Conservation (phyloP, 2,113 vertebrate species). For the Coryphaenoides rupestris region DNA sequence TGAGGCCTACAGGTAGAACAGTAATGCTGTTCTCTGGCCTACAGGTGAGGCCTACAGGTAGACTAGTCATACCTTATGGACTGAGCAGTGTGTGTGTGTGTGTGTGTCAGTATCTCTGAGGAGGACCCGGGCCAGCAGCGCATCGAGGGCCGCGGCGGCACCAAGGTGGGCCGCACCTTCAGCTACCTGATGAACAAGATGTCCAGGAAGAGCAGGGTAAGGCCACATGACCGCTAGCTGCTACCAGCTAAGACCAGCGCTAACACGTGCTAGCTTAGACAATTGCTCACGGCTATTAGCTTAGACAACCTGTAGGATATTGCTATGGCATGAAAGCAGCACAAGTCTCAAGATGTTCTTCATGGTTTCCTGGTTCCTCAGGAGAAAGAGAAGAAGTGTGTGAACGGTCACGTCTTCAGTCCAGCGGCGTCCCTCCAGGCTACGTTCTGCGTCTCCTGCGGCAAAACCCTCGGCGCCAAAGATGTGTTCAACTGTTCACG, state of each 20-base stretch:
- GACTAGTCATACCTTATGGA: too few relatives aligned
- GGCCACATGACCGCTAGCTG: constrained; percentile 9
- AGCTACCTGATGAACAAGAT: constrained; percentile 99
- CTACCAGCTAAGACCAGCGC: not conserved
- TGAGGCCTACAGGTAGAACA: too few relatives aligned
- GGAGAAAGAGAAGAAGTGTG: constrained; percentile 66
- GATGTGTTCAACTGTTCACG: constrained; percentile 85
- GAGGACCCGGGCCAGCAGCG: constrained; percentile 79
- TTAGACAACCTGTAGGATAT: constrained; percentile 74
- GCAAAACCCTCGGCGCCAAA: constrained; percentile 81
- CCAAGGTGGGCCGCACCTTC: constrained; percentile 96
- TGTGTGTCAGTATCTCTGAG: constrained; percentile 81
- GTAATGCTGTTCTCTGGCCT: too few relatives aligned
- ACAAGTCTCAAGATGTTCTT: not conserved
- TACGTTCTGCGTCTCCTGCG: constrained; percentile 81
- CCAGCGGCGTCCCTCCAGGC: constrained; percentile 65
- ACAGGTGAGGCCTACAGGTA: too few relatives aligned
- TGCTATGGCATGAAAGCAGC: constrained; percentile 75
- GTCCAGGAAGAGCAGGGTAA: constrained; percentile 95
- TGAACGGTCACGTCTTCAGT: constrained; percentile 85
- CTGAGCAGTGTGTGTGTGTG: constrained; percentile 21
- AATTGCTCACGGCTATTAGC: constrained; percentile 53
- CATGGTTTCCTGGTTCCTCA: not conserved
- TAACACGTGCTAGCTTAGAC: not conserved
- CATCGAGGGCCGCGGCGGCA: constrained; percentile 77